Base-by-base conservation (phyloP, 2,797 vertebrate genomes). In the Hippopotamyrus pictus region DNA sequence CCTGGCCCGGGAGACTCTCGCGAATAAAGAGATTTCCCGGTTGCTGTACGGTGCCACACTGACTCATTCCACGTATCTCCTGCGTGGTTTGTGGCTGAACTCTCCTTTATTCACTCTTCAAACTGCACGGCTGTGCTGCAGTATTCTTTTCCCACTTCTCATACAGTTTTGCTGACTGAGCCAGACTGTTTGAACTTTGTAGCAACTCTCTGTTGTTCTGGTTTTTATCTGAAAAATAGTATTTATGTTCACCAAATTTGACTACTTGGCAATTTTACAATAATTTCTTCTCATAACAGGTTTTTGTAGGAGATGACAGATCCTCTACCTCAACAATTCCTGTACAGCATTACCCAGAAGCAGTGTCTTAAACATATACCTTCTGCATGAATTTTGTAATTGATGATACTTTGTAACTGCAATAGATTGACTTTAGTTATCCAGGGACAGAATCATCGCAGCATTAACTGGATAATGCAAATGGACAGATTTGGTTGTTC, bases 361-460 rank as follows among this genome's bases (percentile, higher is more conserved):
- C 17, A n/a, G 37, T 44, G 3, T 82, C 17, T 82, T 44, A 44
- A 22, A 46, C 76, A 82, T 46, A 17, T 44, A 46, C 76, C 76
- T 82, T n/a, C 76, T 82, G 17, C 17, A 54, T 19, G 12, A 41
- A 44, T 82, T 41, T 17, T 82, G 33, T 76, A 41, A 76, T 41
- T 76, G 69, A 17, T 76, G 19, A 5, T 73, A 17, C 65, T 73
- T 44, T 19, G 29, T 46, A 82, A 82, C 73, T 44, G 37, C 41
- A 46, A 44, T n/a, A 19, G 41, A 46, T 8, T 82, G 17, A 46
- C 76, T 82, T 17, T 1, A 46, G 5, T 46, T 1, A 19, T 46
- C 97, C 5, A 93, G 94, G 79, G 97, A 97, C 29, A 93, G 99
- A 92, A 97, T 97, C 0, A 97, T 99, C 89, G 96, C 97, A 91